Evolutionary conservation across 2,888 invertebrate genomes (phyloP), one percentile per base, ranked within the genome.

Genomic region (Herminia tarsipennalis): DNA sequence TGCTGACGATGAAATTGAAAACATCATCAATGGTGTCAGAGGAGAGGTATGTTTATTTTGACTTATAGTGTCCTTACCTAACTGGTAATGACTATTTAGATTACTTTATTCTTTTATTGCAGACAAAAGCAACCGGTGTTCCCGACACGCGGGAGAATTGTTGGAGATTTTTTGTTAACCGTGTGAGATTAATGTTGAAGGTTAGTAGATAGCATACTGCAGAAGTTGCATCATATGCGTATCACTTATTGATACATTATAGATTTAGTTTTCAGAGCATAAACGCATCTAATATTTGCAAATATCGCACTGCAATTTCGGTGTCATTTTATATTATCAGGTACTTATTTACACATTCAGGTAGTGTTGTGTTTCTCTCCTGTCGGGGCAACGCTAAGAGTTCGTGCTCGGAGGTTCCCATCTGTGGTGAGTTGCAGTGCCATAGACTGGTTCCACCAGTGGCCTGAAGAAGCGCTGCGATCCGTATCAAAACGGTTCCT

Each of bases 401-500:
- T 97, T 9, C 93, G 98, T 41, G 95, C 96, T 2, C 93, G 98
- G 39, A 98, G 98, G 83, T 99, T 99, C 88, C 98, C 98, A 0
- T 98, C 98, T 0, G 88, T 99, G 20, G 96, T 97, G 9, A 98
- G 97, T 88, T 98, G 98, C 77, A 97, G 98, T 0, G 94, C 96
- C 9, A 98, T 98, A 58, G 95, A 98, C 83, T 98, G 98, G 98
- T 98, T 98, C 87, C 98, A 98, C 79, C 97, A 98, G 76, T 99
- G 98, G 98, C 98, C 98, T 0, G 93, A 94, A 73, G 96, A 98
- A 76, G 98, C 98, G 18, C 88, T 99, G 68, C 93, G 95, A 55
- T 98, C 98, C 21, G 98, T 99, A 1, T 97, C 98, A 6, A 93
- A 92, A 58, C 92, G 96, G 50, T 98, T 98, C 81, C 90, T 98